These are phyloP conservation scores for Mugil cephalus DNA, from an alignment of 2,113 vertebrate genomes.

Conservation along the genomic window DNA sequence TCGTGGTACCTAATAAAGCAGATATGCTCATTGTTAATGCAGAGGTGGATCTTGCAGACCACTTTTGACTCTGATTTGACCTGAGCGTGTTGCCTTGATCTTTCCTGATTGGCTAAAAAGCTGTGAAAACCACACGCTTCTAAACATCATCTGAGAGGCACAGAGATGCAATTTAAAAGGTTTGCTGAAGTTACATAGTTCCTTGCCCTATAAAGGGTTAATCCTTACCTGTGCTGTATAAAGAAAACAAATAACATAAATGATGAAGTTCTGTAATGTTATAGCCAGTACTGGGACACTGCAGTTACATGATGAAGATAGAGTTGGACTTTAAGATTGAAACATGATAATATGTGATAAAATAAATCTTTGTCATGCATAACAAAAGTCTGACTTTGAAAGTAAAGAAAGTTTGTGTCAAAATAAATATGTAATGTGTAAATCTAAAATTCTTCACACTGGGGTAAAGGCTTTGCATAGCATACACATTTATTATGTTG, in stretches of 20 bases:
- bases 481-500: slow-evolving; percentile 38
- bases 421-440: slow-evolving; percentile 45
- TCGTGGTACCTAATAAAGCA: too few species aligned
- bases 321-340: slow-evolving; percentile 23
- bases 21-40: too few species aligned
- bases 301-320: slow-evolving; percentile 86
- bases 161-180: too few species aligned
- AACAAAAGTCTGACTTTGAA: slow-evolving; percentile 24
- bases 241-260: slow-evolving; percentile 93
- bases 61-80: too few species aligned
- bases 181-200: too few species aligned
- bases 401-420: slow-evolving; percentile 17
- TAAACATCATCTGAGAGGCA: too few species aligned
- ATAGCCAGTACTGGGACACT: slow-evolving; percentile 79
- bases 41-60: too few species aligned
- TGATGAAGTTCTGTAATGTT: slow-evolving; percentile 87
- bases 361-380: slow-evolving; percentile 23
- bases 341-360: slow-evolving; percentile 6
- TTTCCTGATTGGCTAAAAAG: too few species aligned
- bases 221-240: slow-evolving; percentile 86
- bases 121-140: too few species aligned
- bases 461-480: slow-evolving; percentile 24
- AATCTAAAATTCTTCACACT: slow-evolving; percentile 14
- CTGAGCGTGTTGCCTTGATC: too few species aligned
- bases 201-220: too few species aligned